phyloP scores from a whole-genome alignment of 2,888 invertebrate genomes.

The Rotaria socialis region DNA sequence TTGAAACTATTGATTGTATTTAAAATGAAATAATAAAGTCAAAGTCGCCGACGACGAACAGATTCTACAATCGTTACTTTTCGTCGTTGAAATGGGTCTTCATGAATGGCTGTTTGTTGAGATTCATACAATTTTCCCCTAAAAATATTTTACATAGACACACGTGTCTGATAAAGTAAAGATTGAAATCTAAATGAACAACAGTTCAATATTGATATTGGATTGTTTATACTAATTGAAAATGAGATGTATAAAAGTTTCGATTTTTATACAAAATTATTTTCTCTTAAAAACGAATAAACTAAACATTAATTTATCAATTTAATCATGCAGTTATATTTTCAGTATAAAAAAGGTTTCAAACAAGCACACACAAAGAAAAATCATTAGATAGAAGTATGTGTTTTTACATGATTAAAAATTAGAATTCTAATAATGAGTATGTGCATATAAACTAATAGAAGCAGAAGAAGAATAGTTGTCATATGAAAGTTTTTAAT shows the following conservation, averaged over 20 bases:
- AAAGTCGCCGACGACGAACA: neutral
- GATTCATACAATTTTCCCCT: neutral
- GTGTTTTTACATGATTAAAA: neutral
- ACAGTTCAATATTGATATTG: neutral
- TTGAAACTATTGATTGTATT: neutral
- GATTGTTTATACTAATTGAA: neutral
- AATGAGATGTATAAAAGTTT: no score
- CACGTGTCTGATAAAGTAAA: neutral
- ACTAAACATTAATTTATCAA: neutral
- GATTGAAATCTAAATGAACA: neutral
- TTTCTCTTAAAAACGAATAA: neutral
- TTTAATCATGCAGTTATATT: neutral
- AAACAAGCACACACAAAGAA: neutral
- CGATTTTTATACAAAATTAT: no score
- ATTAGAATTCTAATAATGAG: neutral
- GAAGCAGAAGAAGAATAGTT: neutral
- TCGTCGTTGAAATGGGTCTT: conserved; percentile 20
- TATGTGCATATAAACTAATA: neutral
- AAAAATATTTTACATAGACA: neutral
- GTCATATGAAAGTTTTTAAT: no score
- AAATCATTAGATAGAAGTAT: neutral
- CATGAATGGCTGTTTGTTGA: neutral
- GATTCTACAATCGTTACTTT: neutral
- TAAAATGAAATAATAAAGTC: neutral
- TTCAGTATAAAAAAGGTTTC: neutral